Conservation (phyloP, 2,113 vertebrate genomes). For the Thunnus maccoyii region DNA sequence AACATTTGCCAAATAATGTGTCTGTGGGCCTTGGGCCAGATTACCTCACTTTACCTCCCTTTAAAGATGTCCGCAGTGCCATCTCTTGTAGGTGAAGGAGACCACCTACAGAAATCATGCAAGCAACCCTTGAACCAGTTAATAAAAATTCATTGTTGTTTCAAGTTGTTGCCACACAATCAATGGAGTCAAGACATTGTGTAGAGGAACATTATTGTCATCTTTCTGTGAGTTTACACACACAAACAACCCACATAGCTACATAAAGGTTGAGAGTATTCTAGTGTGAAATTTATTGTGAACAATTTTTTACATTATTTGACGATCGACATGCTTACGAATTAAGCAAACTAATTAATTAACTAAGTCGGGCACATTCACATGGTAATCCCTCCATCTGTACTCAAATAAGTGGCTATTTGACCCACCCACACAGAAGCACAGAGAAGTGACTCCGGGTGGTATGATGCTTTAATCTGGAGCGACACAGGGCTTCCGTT, state of each 20-base stretch:
- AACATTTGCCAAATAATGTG: too few species aligned
- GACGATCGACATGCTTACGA: not conserved
- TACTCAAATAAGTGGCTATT: slow-evolving; percentile 10
- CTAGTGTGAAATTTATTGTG: not conserved
- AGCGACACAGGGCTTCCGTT: slow-evolving; percentile 18
- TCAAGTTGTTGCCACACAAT: not conserved
- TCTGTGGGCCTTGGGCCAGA: too few species aligned
- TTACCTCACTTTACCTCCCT: too few species aligned
- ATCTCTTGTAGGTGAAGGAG: too few species aligned
- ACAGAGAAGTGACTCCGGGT: not conserved
- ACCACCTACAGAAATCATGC: too few species aligned
- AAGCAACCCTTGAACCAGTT: too few species aligned
- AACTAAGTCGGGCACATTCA: not conserved
- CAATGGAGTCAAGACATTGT: not conserved
- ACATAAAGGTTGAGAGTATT: not conserved
- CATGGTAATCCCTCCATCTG: slow-evolving; percentile 10
- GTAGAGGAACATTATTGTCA: not conserved
- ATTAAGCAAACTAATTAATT: not conserved
- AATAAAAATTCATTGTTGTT: too few species aligned
- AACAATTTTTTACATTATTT: not conserved
- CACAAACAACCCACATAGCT: not conserved
- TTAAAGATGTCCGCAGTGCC: too few species aligned
- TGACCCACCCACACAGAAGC: slow-evolving; percentile 3
- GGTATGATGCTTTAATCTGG: slow-evolving; percentile 24
- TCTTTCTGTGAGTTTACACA: not conserved